Conservation (phyloP, 2,113 vertebrate genomes). For the Falco punctatus region DNA sequence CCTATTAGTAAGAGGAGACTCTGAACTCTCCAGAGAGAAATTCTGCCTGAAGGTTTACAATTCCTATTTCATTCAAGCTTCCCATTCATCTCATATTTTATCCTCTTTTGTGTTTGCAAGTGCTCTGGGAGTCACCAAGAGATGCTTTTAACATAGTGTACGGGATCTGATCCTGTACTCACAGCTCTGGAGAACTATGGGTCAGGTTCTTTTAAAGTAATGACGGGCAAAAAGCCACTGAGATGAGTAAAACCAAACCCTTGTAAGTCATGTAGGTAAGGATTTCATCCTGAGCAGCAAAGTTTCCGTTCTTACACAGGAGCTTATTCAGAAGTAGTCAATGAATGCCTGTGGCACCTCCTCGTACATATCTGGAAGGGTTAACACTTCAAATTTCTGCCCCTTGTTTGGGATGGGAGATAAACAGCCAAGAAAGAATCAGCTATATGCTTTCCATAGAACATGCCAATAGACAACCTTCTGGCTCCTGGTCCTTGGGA, state of each 20-base stretch:
- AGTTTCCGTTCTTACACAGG: neutral
- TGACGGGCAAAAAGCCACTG: neutral
- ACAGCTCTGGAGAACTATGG: neutral
- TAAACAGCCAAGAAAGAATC: conserved; percentile 31
- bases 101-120: conserved; percentile 19
- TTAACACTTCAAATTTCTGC: conserved; percentile 28
- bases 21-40: conserved; percentile 1
- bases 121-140: conserved; percentile 10
- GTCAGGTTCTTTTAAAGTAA: neutral
- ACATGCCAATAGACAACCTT: conserved; percentile 41
- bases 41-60: conserved; percentile 6
- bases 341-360: neutral
- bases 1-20: neutral
- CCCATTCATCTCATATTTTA: conserved; percentile 51
- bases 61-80: conserved; percentile 48
- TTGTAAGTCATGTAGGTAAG: fast-evolving
- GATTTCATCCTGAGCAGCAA: neutral
- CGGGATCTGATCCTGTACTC: neutral
- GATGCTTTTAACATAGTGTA: neutral
- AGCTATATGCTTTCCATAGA: conserved; percentile 45
- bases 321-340: neutral
- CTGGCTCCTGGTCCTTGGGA: conserved; percentile 22
- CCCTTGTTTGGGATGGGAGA: conserved; percentile 12
- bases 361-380: neutral
- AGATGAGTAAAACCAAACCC: neutral